A percentile compares a stretch with the other conserved stretches of the same genome.
phyloP scores from a whole-genome alignment of 2,797 vertebrate genomes.

The Epinephelus malabaricus region DNA sequence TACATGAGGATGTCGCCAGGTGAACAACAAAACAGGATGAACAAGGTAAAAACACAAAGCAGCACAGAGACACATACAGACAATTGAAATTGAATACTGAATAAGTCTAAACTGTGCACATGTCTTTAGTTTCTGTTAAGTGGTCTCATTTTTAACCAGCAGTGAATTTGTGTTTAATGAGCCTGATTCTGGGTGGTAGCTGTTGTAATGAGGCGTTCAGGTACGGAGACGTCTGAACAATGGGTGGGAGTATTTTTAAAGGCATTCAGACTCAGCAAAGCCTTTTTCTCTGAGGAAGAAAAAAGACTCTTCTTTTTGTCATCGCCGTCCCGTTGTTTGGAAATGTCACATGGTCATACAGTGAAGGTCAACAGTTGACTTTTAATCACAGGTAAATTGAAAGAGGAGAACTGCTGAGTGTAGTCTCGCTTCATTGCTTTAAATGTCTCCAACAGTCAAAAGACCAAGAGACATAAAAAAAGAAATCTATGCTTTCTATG shows the following conservation, averaged over 20 bases:
- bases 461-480: conserved; percentile 18
- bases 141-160: conserved; percentile 15
- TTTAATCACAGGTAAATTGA: conserved; percentile 51
- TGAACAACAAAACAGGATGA: background rate
- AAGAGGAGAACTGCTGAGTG: conserved; percentile 26
- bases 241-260: conserved; percentile 1
- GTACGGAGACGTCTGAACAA: conserved; percentile 1
- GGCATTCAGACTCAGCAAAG: conserved; percentile 9
- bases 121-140: conserved; percentile 12
- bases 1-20: background rate
- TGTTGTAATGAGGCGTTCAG: conserved; percentile 41
- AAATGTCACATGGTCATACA: conserved; percentile 61
- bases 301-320: conserved; percentile 40
- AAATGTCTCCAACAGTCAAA: conserved; percentile 32
- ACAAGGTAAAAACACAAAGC: background rate
- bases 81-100: too few relatives aligned
- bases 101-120: too few relatives aligned
- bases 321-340: conserved; percentile 52
- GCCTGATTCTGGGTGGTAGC: conserved; percentile 14
- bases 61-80: too few relatives aligned
- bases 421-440: conserved; percentile 38
- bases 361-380: conserved; percentile 58
- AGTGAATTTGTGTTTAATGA: conserved; percentile 11
- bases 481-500: background rate
- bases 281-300: conserved; percentile 4